Percentiles rank a stretch among this genome's conserved stretches.
phyloP scores from a whole-genome alignment of 2,888 invertebrate species.

The Oscheius myriophilus region DNA sequence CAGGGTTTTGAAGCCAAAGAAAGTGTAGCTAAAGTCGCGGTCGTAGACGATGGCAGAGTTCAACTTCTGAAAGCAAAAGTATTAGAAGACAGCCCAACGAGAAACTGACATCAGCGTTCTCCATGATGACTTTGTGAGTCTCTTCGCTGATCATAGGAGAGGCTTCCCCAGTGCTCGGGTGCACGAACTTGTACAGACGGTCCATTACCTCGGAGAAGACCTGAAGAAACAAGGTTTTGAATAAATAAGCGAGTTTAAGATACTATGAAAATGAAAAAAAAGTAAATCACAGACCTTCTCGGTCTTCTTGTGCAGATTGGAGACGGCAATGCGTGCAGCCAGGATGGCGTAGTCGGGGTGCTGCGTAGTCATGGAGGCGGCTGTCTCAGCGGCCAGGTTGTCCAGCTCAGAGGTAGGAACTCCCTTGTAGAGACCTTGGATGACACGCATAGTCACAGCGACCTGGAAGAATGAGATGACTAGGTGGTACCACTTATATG shows the following conservation, averaged over 20 bases:
- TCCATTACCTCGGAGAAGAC: constrained; percentile 81
- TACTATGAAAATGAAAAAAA: not conserved
- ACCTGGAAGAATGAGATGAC: constrained; percentile 32
- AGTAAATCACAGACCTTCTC: constrained; percentile 82
- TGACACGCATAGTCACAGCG: constrained; percentile 80
- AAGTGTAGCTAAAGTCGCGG: constrained; percentile 94
- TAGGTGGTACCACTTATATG: too few relatives aligned
- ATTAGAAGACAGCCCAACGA: too few relatives aligned
- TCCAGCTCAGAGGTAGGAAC: constrained; percentile 96
- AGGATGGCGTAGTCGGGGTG: constrained; percentile 91
- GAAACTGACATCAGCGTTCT: constrained; percentile 80
- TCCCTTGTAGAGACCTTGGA: constrained; percentile 91
- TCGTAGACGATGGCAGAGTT: constrained; percentile 96
- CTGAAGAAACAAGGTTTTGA: constrained; percentile 28
- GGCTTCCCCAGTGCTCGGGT: constrained; percentile 79
- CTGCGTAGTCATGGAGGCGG: constrained; percentile 95
- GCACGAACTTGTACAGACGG: constrained; percentile 82
- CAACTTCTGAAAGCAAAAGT: constrained; percentile 75
- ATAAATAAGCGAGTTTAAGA: too few relatives aligned
- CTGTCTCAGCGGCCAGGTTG: constrained; percentile 96
- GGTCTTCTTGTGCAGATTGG: constrained; percentile 97
- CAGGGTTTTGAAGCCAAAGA: constrained; percentile 98
- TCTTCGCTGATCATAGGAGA: constrained; percentile 88
- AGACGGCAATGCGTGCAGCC: constrained; percentile 86
- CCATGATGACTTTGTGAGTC: constrained; percentile 83